Conservation (phyloP, 2,888 invertebrate genomes). For the Cerceris ruficornis region DNA sequence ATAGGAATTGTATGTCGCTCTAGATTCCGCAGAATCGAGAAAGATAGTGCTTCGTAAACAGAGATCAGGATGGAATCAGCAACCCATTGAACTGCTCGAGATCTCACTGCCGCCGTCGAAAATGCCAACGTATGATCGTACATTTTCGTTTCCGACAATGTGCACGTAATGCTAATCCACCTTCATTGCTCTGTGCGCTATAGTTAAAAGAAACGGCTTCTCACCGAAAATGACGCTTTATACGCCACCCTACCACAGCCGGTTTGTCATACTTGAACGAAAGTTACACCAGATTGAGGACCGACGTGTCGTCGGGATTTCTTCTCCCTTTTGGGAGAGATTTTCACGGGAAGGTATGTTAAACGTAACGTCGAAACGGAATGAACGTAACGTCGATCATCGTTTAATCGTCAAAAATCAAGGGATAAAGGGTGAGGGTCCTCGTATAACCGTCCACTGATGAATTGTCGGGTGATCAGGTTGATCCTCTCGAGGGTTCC, state of each 20-base stretch:
- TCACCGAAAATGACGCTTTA: slow-evolving; percentile 47
- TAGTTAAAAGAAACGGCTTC: slow-evolving; percentile 49
- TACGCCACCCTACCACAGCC: slow-evolving; percentile 33
- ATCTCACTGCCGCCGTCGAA: slow-evolving; percentile 44
- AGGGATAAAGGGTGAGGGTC: slow-evolving; percentile 16
- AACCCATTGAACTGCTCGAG: slow-evolving; percentile 60
- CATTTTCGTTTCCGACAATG: slow-evolving; percentile 69
- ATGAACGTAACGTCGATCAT: slow-evolving; percentile 43
- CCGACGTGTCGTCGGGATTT: slow-evolving; percentile 4
- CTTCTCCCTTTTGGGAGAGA: slow-evolving; percentile 4
- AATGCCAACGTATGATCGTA: slow-evolving; percentile 70
- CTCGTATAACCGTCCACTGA: slow-evolving; percentile 31
- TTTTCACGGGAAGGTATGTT: slow-evolving; percentile 11
- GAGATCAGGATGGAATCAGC: slow-evolving; percentile 68
- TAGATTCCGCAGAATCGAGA: slow-evolving; percentile 33
- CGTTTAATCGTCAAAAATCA: slow-evolving; percentile 24
- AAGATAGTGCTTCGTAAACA: slow-evolving; percentile 63
- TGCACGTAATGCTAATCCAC: slow-evolving; percentile 77
- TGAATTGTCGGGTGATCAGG: slow-evolving; percentile 52
- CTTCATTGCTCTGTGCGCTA: slow-evolving; percentile 60
- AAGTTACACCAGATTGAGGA: slow-evolving; percentile 18
- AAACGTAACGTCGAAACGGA: slow-evolving; percentile 33
- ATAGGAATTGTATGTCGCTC: slow-evolving; percentile 4
- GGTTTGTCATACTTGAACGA: slow-evolving; percentile 22
- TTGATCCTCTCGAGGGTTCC: slow-evolving; percentile 46